Evolutionary conservation across 2,797 vertebrate species (phyloP), one percentile per base, ranked within the genome.

Genomic region (Helicolenus hilgendorfi): DNA sequence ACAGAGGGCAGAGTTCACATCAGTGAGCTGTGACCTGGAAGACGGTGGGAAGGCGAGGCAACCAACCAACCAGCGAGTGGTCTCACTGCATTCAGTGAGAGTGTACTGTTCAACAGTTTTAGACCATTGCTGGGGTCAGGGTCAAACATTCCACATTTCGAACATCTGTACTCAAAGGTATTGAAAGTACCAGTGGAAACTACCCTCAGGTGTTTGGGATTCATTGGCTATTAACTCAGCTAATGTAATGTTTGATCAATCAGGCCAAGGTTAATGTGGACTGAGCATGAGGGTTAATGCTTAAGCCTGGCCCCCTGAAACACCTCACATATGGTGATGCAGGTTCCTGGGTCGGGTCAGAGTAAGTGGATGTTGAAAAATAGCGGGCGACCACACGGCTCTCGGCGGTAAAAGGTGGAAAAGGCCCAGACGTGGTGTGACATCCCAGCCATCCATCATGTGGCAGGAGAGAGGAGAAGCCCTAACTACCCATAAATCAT

Each of bases 391-490:
- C 71, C 93, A 90, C 84, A 83, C 86, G 89, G 92, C 88, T 81
- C 79, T 94, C 73, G 72, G 95, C 90, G 64, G 81, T 92, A 93
- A 77, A 33, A 84, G 18, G 78, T 41, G 78, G 88, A 71, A 87
- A 94, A 95, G 91, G 94, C 91, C 93, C 82, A 90, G 96, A 96
- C 95, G 86, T 58, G 75, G 92, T 95, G 95, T 97, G 95, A 97
- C 97, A 97, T 91, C 81, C 96, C 96, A 95, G 96, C 97, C 96
- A 98, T 98, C 97, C 96, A 97, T 98, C 98, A 98, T 94, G 91
- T 89, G 87, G 81, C 83, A 84, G 72, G 70, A 89, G 60, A 82
- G 81, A 88, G 84, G 72, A 84, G 88, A 94, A 82, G 77, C 83
- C 81, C 84, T 41, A 80, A 90, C 96, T 91, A 95, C 95, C 96